Conservation (phyloP, 2,797 vertebrate species). For the Poecilia picta region DNA sequence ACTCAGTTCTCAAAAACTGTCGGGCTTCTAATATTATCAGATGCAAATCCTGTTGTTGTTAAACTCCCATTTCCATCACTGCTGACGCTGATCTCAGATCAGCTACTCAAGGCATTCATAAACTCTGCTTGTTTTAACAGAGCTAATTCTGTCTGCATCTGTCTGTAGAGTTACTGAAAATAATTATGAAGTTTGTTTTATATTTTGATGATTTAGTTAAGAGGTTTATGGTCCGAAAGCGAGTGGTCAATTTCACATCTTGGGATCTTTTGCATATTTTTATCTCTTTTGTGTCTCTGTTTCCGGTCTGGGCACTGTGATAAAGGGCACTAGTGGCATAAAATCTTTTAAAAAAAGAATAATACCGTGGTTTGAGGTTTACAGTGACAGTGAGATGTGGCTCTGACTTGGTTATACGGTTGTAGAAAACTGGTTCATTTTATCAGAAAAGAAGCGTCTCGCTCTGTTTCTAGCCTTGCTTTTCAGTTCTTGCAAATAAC, state of each 20-base stretch:
- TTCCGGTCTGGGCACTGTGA: constrained; percentile 61
- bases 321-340: constrained; percentile 30
- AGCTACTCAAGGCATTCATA: background rate
- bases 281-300: background rate
- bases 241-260: background rate
- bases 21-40: background rate
- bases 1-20: background rate
- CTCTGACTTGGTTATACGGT: background rate
- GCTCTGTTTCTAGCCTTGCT: constrained; percentile 36
- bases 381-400: background rate
- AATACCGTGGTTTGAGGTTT: background rate
- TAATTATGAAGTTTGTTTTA: background rate
- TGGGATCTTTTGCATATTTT: background rate
- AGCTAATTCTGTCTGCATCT: background rate
- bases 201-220: background rate
- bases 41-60: background rate
- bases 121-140: background rate
- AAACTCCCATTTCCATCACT: background rate
- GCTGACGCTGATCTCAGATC: background rate
- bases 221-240: background rate
- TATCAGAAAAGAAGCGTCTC: background rate
- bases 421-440: background rate
- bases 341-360: background rate
- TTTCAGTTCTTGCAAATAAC: constrained; percentile 74
- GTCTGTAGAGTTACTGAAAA: background rate